phyloP scores from a whole-genome alignment of 1,140 invertebrate species.

The Sinella curviseta region DNA sequence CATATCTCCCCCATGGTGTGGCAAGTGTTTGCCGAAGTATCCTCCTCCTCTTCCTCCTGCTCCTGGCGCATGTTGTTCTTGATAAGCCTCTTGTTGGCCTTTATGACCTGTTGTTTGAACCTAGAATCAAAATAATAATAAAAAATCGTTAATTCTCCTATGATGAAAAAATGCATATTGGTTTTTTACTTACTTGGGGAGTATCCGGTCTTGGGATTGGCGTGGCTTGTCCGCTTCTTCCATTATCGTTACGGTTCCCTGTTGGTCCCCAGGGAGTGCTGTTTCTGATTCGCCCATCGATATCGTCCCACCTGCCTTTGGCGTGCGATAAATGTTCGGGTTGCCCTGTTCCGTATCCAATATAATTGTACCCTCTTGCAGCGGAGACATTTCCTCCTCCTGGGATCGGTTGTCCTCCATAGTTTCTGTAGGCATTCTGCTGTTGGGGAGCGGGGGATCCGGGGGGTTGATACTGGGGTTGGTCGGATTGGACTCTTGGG shows the following conservation, averaged over 20 bases:
- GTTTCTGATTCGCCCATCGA: neutral
- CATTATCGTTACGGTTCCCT: no score
- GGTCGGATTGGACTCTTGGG: no score
- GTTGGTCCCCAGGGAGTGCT: neutral
- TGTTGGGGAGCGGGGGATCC: neutral
- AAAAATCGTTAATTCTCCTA: no score
- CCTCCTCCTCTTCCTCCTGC: neutral
- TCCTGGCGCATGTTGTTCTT: neutral
- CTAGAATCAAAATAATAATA: no score
- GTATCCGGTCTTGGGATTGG: no score
- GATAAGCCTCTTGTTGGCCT: neutral
- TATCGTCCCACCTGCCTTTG: neutral
- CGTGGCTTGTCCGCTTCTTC: no score
- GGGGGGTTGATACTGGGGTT: no score
- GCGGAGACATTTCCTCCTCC: neutral
- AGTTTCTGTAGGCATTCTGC: neutral
- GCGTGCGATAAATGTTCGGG: neutral
- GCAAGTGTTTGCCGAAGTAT: neutral
- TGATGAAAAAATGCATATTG: no score
- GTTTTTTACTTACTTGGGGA: no score
- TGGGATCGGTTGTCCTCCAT: neutral
- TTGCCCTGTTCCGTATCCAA: neutral
- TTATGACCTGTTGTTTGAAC: no score
- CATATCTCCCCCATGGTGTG: slow-evolving; percentile 11
- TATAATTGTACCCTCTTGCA: neutral